These are phyloP conservation scores for Chaenogobius annularis DNA, from an alignment of 2,113 vertebrate genomes.

Conservation along the genomic window DNA sequence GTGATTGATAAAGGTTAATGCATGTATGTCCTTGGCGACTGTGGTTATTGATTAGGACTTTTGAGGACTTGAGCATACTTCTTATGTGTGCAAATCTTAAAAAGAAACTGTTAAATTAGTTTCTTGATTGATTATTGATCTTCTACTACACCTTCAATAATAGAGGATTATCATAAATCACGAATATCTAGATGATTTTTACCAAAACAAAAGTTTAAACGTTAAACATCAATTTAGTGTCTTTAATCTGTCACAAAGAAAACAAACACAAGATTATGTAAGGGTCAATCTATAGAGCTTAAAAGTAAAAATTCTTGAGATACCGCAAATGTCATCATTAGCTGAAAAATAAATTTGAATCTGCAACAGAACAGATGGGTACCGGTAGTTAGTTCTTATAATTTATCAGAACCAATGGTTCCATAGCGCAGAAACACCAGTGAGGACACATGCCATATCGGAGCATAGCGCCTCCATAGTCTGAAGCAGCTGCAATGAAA, in stretches of 20 bases:
- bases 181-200: neutral
- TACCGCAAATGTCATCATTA: neutral
- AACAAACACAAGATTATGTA: too few species aligned
- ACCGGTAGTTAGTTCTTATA: neutral
- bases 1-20: neutral
- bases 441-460: neutral
- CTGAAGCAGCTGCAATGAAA: neutral
- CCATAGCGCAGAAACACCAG: neutral
- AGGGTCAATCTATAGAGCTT: too few species aligned
- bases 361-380: neutral
- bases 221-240: too few species aligned
- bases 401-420: neutral
- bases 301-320: neutral
- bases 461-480: neutral
- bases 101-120: neutral
- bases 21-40: neutral
- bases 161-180: neutral
- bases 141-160: neutral
- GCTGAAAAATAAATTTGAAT: neutral
- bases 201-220: neutral
- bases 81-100: neutral
- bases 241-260: too few species aligned
- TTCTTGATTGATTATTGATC: neutral
- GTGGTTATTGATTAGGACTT: neutral
- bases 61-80: neutral